Conservation (phyloP, 2,888 invertebrate genomes). For the Leptinotarsa juncta region DNA sequence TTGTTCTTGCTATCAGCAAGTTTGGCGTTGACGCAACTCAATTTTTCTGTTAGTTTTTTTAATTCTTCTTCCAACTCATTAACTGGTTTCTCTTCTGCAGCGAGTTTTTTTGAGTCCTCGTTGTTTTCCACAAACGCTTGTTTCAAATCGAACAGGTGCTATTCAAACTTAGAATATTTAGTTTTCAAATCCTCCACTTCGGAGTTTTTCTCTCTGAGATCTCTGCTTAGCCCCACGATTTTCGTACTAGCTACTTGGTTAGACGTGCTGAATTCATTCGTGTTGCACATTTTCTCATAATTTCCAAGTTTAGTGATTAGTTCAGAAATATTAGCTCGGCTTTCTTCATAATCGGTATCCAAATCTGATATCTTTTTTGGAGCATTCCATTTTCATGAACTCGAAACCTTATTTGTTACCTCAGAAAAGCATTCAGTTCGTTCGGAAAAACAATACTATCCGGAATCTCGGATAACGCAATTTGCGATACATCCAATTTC, state of each 20-base stretch:
- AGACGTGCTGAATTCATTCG: slow-evolving; percentile 67
- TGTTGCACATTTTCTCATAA: slow-evolving; percentile 64
- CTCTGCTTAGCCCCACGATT: slow-evolving; percentile 76
- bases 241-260: slow-evolving; percentile 72
- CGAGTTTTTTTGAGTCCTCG: background rate
- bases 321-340: slow-evolving; percentile 40
- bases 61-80: slow-evolving; percentile 68
- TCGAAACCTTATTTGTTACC: slow-evolving; percentile 72
- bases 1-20: slow-evolving; percentile 78
- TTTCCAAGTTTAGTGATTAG: slow-evolving; percentile 66
- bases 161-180: slow-evolving; percentile 70
- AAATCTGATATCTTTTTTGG: slow-evolving; percentile 66
- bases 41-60: slow-evolving; percentile 73
- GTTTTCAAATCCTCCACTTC: slow-evolving; percentile 73
- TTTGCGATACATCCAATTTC: slow-evolving; percentile 34
- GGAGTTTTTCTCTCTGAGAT: slow-evolving; percentile 73
- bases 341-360: slow-evolving; percentile 51
- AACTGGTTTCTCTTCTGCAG: slow-evolving; percentile 37
- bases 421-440: slow-evolving; percentile 72
- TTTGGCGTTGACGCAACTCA: slow-evolving; percentile 71
- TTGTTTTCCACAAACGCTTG: slow-evolving; percentile 26
- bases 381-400: slow-evolving; percentile 71
- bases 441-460: slow-evolving; percentile 71
- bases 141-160: slow-evolving; percentile 66
- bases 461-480: slow-evolving; percentile 51